Base-by-base conservation (phyloP, 2,113 vertebrate genomes). In the Poecile atricapillus region DNA sequence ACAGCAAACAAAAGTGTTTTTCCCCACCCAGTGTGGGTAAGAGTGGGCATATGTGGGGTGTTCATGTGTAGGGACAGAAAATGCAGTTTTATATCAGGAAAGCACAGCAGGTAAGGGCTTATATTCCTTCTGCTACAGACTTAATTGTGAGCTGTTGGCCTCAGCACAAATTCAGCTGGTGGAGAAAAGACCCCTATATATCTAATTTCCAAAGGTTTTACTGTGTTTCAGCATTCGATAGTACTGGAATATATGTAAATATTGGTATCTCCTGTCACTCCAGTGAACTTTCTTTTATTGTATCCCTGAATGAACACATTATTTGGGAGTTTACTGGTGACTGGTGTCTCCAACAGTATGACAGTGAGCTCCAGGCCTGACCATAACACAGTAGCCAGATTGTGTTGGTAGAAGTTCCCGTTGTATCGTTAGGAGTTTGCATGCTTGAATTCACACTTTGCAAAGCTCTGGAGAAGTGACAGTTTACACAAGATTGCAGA, bases 381-480 rank as follows among this genome's bases (percentile, higher is more conserved):
- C 80, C 63, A 74, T 64, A 73, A 65, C 1, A 2, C 1, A 17
- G 83, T 8, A 30, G 46, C 13, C 0, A 0, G 55, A 44, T 19
- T 62, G 39, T 73, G 59, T 27, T 63, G 41, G 49, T 83, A 18
- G 41, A 83, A 88, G 76, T 44, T 95, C 55, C 63, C 77, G 55
- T 18, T 69, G 18, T 43, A 46, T 30, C 27, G 0, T 50, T 53
- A 16, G 59, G n/a, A 80, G 55, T 33, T 21, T 83, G 41, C 76
- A 74, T 46, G 89, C 89, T 92, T 88, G 67, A 90, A 80, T 62
- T 90, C 80, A 80, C 41, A 25, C 59, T 90, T 77, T 58, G 46
- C 58, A 90, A 80, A 94, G 68, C 50, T 49, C 76, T 58, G 41
- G 37, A 83, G 59, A 83, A 86, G 55, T n/a, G 80, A 73, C 67